phyloP scores from a whole-genome alignment of 2,888 invertebrate genomes.

The Clusia tigrina region DNA sequence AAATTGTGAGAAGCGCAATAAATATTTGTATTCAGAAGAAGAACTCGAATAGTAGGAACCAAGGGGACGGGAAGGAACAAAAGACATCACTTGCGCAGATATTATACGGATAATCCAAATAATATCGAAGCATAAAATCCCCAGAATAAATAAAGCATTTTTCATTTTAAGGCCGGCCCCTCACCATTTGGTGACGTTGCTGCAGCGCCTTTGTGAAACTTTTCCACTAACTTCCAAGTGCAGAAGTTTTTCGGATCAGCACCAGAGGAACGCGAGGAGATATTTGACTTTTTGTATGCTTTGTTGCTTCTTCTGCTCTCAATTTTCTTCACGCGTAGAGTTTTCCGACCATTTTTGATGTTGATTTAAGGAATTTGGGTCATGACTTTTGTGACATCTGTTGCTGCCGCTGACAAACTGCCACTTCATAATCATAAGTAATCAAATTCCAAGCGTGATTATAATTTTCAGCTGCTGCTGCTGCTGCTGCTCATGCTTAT shows the following conservation, averaged over 20 bases:
- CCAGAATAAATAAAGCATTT: not conserved
- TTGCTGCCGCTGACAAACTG: slow-evolving; percentile 14
- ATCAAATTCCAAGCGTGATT: too few species aligned
- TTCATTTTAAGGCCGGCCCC: not conserved
- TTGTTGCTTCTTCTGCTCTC: too few species aligned
- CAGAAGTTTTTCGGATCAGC: too few species aligned
- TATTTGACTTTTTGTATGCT: too few species aligned
- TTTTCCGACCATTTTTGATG: slow-evolving; percentile 21
- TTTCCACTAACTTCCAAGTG: too few species aligned
- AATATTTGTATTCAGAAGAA: too few species aligned
- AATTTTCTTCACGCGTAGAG: too few species aligned
- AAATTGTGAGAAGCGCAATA: not conserved
- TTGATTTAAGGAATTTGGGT: slow-evolving; percentile 18
- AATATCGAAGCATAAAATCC: slow-evolving; percentile 6
- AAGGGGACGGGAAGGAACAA: too few species aligned
- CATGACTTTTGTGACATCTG: slow-evolving; percentile 28
- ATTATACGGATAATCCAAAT: not conserved
- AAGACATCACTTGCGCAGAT: slow-evolving; percentile 1
- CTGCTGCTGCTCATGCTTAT: not conserved
- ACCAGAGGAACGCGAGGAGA: too few species aligned
- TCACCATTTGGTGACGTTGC: not conserved
- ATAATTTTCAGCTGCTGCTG: not conserved
- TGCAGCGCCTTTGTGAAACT: too few species aligned
- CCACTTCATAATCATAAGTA: slow-evolving; percentile 13
- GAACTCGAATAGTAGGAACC: slow-evolving; percentile 6